A percentile compares a stretch with the other conserved stretches of the same genome.
Evolutionary conservation across 1,140 invertebrate genomes (phyloP).

Genomic region (Oppia nitens): DNA sequence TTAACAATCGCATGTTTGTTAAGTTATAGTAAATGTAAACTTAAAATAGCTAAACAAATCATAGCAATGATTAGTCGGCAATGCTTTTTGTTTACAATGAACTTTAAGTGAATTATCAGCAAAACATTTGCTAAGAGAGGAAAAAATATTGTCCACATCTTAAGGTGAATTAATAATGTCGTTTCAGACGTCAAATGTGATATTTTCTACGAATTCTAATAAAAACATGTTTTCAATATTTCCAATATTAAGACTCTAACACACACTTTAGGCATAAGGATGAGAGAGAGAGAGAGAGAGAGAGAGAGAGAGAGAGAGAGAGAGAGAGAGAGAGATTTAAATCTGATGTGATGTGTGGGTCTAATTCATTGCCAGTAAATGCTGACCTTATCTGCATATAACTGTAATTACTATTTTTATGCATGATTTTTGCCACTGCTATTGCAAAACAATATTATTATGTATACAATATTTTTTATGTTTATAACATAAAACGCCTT

Average conservation of each 20-base stretch:
- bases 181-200: neutral
- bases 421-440: no score
- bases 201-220: neutral
- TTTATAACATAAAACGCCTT: conserved; percentile 6
- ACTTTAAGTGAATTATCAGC: neutral
- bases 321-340: neutral
- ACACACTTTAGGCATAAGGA: neutral
- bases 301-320: conserved; percentile 4
- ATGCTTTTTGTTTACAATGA: neutral
- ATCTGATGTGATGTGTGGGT: no score
- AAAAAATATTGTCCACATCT: neutral
- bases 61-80: no score
- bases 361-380: no score
- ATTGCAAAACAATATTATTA: no score
- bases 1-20: no score
- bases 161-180: neutral
- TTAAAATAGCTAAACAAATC: no score
- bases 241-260: neutral
- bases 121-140: neutral
- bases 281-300: neutral
- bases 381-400: no score
- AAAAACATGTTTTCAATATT: neutral
- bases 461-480: conserved; percentile 2
- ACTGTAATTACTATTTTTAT: no score
- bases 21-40: no score